Evolutionary conservation across 2,797 vertebrate genomes (phyloP).

Genomic region (Danio tinwini): DNA sequence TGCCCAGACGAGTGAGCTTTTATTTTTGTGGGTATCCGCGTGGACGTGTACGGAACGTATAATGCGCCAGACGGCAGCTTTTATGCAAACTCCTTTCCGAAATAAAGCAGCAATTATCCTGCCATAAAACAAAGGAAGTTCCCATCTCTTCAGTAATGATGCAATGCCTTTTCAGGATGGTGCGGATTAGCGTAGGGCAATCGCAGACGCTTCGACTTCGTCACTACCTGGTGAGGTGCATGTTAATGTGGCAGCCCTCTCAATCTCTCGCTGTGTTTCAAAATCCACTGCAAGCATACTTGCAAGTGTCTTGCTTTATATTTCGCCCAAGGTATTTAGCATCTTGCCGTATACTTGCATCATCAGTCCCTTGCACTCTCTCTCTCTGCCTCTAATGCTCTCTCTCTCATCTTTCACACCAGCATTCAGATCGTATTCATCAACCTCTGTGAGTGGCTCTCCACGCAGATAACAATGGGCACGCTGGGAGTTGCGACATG

Average conservation of each 20-base stretch:
- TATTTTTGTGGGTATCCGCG: conserved; percentile 37
- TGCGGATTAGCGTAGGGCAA: conserved; percentile 9
- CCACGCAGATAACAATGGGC: conserved; percentile 59
- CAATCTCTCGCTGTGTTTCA: conserved; percentile 61
- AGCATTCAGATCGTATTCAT: conserved; percentile 73
- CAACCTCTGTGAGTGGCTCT: conserved; percentile 60
- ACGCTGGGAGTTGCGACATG: conserved; percentile 44
- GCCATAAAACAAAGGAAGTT: conserved; percentile 33
- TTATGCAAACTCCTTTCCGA: conserved; percentile 18
- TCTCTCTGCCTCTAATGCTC: conserved; percentile 45
- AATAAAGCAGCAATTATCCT: conserved; percentile 20
- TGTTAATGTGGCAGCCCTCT: conserved; percentile 24
- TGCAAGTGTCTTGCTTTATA: conserved; percentile 74
- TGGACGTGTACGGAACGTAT: background rate
- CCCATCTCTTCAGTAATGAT: conserved; percentile 33
- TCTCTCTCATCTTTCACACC: conserved; percentile 62
- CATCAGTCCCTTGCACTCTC: conserved; percentile 67
- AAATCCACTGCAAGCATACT: conserved; percentile 66
- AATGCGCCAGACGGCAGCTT: background rate
- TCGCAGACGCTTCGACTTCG: background rate
- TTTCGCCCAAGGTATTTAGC: conserved; percentile 70
- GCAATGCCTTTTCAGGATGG: conserved; percentile 18
- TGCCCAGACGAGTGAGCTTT: conserved; percentile 12
- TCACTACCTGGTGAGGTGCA: conserved; percentile 38
- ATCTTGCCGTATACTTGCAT: conserved; percentile 78